A percentile compares a stretch with the other conserved stretches of the same genome.
phyloP scores from a whole-genome alignment of 2,113 vertebrate species.

The Cheirogaleus medius region DNA sequence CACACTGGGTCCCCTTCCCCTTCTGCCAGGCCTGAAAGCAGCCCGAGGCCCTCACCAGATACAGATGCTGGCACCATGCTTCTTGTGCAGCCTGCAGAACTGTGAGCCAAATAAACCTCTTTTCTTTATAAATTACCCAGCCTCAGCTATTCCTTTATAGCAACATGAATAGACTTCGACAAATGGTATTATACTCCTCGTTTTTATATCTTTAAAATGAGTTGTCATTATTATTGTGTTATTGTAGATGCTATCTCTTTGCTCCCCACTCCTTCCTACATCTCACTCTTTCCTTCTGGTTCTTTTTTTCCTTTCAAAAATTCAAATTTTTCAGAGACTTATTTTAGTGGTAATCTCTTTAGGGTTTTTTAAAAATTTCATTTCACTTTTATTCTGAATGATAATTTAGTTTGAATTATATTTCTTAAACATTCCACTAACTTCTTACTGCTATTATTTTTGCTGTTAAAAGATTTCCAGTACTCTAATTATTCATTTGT shows the following conservation, averaged over 20 bases:
- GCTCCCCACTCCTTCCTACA: not conserved
- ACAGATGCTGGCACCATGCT: too few species aligned
- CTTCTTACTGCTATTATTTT: not conserved
- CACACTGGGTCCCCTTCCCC: too few species aligned
- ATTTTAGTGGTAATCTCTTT: not conserved
- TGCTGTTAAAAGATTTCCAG: not conserved
- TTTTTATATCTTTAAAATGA: not conserved
- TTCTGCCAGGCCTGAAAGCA: too few species aligned
- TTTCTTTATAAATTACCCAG: too few species aligned
- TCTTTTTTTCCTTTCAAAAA: not conserved
- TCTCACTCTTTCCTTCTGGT: too few species aligned
- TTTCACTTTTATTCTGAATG: not conserved
- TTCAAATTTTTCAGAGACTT: not conserved
- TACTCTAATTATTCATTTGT: not conserved
- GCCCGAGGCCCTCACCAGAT: too few species aligned
- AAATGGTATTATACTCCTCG: not conserved
- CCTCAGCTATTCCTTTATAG: too few species aligned
- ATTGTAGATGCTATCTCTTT: not conserved
- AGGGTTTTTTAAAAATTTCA: not conserved
- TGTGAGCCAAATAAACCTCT: too few species aligned
- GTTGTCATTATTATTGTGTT: not conserved
- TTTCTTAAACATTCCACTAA: not conserved
- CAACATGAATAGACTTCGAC: too few species aligned
- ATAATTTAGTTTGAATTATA: not conserved
- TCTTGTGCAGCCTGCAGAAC: too few species aligned